Evolutionary conservation across 1,140 invertebrate genomes (phyloP).

Genomic region (Calycopis cecrops): DNA sequence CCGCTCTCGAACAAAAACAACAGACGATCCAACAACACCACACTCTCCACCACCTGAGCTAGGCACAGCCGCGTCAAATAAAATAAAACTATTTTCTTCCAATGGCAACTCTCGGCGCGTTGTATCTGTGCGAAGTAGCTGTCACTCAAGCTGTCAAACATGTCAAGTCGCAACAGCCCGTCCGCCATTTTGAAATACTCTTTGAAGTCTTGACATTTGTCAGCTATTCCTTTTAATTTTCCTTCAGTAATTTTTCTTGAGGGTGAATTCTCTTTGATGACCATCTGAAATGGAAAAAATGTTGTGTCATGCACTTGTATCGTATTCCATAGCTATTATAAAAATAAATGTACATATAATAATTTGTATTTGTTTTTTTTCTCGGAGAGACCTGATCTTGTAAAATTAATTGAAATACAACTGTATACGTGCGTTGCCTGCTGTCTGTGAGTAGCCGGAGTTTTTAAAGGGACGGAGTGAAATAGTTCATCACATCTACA

Average conservation of each 20-base stretch:
- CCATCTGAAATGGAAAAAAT: slow-evolving; percentile 38
- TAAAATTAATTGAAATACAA: not conserved
- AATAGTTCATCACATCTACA: too few species aligned
- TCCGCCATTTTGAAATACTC: slow-evolving; percentile 81
- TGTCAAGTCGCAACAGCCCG: slow-evolving; percentile 69
- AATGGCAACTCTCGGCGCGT: slow-evolving; percentile 60
- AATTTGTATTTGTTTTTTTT: not conserved
- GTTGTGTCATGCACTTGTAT: not conserved
- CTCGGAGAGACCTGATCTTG: not conserved
- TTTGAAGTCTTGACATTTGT: slow-evolving; percentile 76
- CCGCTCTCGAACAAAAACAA: slow-evolving; percentile 85
- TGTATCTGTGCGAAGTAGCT: slow-evolving; percentile 71
- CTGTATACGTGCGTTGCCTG: too few species aligned
- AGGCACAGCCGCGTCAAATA: slow-evolving; percentile 87
- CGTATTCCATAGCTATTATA: not conserved
- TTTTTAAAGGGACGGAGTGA: too few species aligned
- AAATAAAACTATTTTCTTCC: slow-evolving; percentile 84
- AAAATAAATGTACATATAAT: not conserved
- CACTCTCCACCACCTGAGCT: slow-evolving; percentile 88
- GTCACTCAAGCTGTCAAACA: slow-evolving; percentile 65
- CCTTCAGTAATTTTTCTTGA: slow-evolving; percentile 39
- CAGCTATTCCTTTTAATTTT: slow-evolving; percentile 62
- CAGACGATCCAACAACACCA: slow-evolving; percentile 89
- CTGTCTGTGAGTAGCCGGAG: too few species aligned
- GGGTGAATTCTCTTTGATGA: slow-evolving; percentile 67